Evolutionary conservation across 1,140 invertebrate species (phyloP), one percentile per base, ranked within the genome.

Genomic region (Brachionus koreanus): DNA sequence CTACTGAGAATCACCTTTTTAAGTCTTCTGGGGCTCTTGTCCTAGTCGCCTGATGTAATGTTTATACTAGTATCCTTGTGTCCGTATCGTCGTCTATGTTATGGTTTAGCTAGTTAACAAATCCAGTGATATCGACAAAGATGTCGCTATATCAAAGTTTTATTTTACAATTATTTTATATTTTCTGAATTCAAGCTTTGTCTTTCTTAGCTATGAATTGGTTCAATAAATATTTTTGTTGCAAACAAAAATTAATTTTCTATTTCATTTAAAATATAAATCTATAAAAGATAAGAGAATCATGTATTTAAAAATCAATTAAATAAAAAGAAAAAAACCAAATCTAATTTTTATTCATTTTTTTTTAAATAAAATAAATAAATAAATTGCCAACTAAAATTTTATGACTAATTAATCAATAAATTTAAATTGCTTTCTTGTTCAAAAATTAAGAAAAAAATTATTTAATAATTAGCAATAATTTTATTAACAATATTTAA

Each of bases 401-500:
- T 42, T 10, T 42, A 19, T 10, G 49, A 57, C 5, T 57, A n/a
- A 57, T 57, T 25, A 1, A 57, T 57, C n/a, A 57, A 3, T 19
- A 57, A 25, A n/a, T 57, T 19, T n/a, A 57, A 57, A 57, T 19
- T 2, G 7, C 9, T 9, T 19, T 57, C 19, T 52, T 57, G n/a
- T 57, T 57, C 19, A 16, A 35, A 19, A 16, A 16, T 37, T n/a
- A n/a, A 12, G n/a, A 69, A 69, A n/a, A 19, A 16, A 69, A 69
- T 39, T 42, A 39, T 35, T 37, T 39, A 69, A 69, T 69, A 69
- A 69, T 69, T 69, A 37, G 65, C 65, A 69, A 69, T 69, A 37
- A 69, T 39, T 69, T 69, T 69, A 69, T 69, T 69, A 42, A 69
- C 65, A 69, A 69, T 39, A 69, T 69, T 69, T 19, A 69, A 69